Evolutionary conservation across 2,888 invertebrate genomes (phyloP).

Genomic region (Herminia tarsipennalis): DNA sequence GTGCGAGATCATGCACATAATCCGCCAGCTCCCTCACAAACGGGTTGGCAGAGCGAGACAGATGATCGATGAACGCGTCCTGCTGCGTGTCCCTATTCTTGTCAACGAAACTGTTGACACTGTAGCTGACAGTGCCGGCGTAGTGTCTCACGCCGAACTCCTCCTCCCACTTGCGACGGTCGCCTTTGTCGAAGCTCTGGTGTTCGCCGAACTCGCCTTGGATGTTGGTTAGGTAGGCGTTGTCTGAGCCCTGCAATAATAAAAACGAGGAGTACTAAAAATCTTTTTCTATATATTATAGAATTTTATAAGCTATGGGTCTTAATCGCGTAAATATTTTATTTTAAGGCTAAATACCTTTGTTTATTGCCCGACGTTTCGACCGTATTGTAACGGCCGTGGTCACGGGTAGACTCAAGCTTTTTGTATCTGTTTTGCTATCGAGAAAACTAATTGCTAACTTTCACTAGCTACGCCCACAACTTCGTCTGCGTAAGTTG

Average conservation of each 20-base stretch:
- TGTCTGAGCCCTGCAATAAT: constrained; percentile 89
- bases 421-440: too few species aligned
- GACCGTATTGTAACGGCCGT: too few species aligned
- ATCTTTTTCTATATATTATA: neutral
- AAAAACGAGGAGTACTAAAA: neutral
- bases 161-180: constrained; percentile 94
- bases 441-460: too few species aligned
- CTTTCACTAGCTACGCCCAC: too few species aligned
- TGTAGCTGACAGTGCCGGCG: constrained; percentile 95
- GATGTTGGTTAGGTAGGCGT: constrained; percentile 94
- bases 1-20: constrained; percentile 80
- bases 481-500: too few species aligned
- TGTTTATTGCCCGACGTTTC: too few species aligned
- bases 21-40: constrained; percentile 92
- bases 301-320: too few species aligned
- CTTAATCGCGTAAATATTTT: too few species aligned
- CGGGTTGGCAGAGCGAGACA: constrained; percentile 92
- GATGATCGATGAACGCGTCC: constrained; percentile 95
- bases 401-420: too few species aligned
- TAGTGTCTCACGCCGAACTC: constrained; percentile 96
- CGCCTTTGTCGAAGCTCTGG: constrained; percentile 94
- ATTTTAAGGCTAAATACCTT: too few species aligned
- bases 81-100: constrained; percentile 97
- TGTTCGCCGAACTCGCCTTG: constrained; percentile 95
- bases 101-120: constrained; percentile 92